These are phyloP conservation scores for Polydrusus pterygomalis DNA, from an alignment of 2,888 invertebrate genomes.

Conservation along the genomic window DNA sequence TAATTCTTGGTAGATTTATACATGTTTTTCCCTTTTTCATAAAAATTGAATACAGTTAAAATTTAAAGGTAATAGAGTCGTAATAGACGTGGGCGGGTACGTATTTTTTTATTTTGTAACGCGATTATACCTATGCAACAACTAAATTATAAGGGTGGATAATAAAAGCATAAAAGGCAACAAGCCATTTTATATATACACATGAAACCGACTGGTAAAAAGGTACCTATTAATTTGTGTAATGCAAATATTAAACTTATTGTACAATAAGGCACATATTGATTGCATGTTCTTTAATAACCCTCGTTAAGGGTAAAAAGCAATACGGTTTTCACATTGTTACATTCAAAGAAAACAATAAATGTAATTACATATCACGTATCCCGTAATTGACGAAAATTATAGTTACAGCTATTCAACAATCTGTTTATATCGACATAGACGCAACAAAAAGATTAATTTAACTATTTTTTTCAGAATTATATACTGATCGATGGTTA, in stretches of 20 bases:
- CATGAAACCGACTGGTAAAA: slow-evolving; percentile 24
- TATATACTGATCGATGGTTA: no score
- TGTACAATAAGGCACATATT: slow-evolving; percentile 39
- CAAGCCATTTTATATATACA: slow-evolving; percentile 40
- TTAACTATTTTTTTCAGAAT: slow-evolving; percentile 41
- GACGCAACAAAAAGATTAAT: slow-evolving; percentile 47
- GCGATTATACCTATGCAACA: slow-evolving; percentile 32
- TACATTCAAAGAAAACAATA: slow-evolving; percentile 49
- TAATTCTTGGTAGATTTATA: no score
- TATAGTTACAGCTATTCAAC: slow-evolving; percentile 43
- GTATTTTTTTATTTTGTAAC: slow-evolving; percentile 18
- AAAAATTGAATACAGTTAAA: no score
- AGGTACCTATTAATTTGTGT: slow-evolving; percentile 46
- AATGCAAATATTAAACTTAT: slow-evolving; percentile 43
- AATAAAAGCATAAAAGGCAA: slow-evolving; percentile 24
- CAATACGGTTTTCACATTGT: slow-evolving; percentile 41
- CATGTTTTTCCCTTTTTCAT: no score
- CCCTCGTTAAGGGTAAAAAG: slow-evolving; percentile 47
- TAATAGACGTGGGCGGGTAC: not conserved
- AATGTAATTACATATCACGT: slow-evolving; percentile 43
- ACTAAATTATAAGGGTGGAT: slow-evolving; percentile 48
- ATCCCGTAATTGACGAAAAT: slow-evolving; percentile 46
- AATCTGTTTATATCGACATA: slow-evolving; percentile 45
- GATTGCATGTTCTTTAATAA: slow-evolving; percentile 47
- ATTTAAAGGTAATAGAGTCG: not conserved